Evolutionary conservation across 2,888 invertebrate species (phyloP).

Genomic region (Rhyacophila evoluta): DNA sequence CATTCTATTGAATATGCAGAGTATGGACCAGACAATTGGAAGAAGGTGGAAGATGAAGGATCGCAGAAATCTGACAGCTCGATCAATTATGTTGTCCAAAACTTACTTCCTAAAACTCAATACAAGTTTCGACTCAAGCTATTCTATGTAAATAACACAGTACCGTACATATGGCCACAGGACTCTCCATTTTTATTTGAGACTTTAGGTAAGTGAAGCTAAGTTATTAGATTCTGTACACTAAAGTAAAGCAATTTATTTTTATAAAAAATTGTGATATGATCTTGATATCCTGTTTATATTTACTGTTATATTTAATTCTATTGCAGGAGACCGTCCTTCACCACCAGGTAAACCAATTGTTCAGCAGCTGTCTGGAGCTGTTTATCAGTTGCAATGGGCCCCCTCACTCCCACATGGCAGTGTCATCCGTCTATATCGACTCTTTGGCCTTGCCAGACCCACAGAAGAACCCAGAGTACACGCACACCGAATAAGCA

Average conservation of each 20-base stretch:
- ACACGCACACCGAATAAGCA: conserved; percentile 35
- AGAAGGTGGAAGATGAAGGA: conserved; percentile 57
- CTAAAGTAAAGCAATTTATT: no score
- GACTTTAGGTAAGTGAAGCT: conserved; percentile 76
- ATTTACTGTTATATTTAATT: no score
- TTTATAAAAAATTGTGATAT: no score
- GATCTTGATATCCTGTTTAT: no score
- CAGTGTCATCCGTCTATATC: conserved; percentile 78
- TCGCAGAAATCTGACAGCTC: conserved; percentile 50
- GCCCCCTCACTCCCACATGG: conserved; percentile 82
- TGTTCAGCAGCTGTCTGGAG: conserved; percentile 79
- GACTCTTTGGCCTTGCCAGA: conserved; percentile 74
- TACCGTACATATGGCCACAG: conserved; percentile 78
- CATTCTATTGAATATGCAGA: conserved; percentile 68
- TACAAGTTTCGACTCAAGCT: conserved; percentile 81
- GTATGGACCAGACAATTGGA: conserved; percentile 65
- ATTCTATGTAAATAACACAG: conserved; percentile 72
- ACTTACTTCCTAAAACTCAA: conserved; percentile 79
- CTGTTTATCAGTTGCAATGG: conserved; percentile 86
- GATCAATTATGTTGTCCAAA: conserved; percentile 58
- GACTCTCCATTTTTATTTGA: conserved; percentile 80
- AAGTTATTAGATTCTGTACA: no score
- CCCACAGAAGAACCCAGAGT: conserved; percentile 36
- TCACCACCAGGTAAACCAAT: conserved; percentile 81
- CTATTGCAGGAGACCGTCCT: conserved; percentile 85